Evolutionary conservation across 2,888 invertebrate species (phyloP), one percentile per base, ranked within the genome.

Genomic region (Augochlorella aurata): DNA sequence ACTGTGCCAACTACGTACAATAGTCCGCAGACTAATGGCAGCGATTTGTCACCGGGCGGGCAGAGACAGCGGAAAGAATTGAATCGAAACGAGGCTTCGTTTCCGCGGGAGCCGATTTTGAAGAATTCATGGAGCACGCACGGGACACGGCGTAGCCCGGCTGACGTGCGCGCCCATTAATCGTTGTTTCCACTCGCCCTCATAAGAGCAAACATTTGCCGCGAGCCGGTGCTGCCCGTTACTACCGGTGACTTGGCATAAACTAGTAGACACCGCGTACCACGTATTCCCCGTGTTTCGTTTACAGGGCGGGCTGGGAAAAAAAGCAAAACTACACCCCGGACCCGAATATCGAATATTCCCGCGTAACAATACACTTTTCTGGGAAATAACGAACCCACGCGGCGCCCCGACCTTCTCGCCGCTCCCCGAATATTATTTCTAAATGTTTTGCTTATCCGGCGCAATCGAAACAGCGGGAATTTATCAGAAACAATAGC

Each of bases 171-270:
- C 44, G 44, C 44, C 65, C 65, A 44, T 65, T 38, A 65, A 65
- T 65, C 65, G 65, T 38, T 65, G 65, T 65, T 65, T 65, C 65
- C 65, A 65, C 44, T n/a, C 44, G 65, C n/a, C 38, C 44, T 65
- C 65, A 12, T 44, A 65, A 65, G 65, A 65, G 65, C n/a, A 65
- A 65, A 65, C 65, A 65, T 65, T 65, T n/a, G 44, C 65, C 18
- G 65, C 10, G 44, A n/a, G 2, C 3, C 63, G 63, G 44, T 5
- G 38, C n/a, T 65, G 65, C 18, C 65, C 44, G 65, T 65, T 44
- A 44, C 65, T 18, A 65, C 18, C 44, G n/a, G 65, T 65, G 65
- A 65, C 44, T 65, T 65, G 44, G 65, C 65, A 65, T 65, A 65
- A 65, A 65, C 44, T 65, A n/a, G 65, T 18, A 18, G 21, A 8